Evolutionary conservation across 2,113 vertebrate genomes (phyloP).

Genomic region (Mellivora capensis): DNA sequence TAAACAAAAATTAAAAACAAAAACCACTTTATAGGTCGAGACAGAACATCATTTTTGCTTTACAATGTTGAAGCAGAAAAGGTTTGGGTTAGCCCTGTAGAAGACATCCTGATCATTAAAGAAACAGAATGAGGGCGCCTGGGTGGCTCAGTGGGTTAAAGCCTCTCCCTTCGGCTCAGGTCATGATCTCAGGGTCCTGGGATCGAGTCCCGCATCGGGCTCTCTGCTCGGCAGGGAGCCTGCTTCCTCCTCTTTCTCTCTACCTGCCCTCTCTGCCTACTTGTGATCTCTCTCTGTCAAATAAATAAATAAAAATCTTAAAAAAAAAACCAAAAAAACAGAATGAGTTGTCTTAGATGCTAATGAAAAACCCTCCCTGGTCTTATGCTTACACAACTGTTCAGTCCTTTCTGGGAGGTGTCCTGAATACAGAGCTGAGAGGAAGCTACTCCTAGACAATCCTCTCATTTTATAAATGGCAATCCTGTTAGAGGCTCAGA

Average conservation of each 20-base stretch:
- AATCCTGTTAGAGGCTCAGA: not conserved
- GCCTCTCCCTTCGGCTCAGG: no score
- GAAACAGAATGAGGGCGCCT: not conserved
- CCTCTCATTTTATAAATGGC: not conserved
- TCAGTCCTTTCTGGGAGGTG: not conserved
- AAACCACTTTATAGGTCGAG: not conserved
- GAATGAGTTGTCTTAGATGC: not conserved
- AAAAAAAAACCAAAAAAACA: no score
- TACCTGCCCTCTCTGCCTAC: no score
- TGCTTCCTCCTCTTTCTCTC: no score
- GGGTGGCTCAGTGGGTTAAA: no score
- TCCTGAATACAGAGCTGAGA: not conserved
- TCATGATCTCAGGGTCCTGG: no score
- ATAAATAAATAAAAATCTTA: no score
- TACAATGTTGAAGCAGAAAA: not conserved
- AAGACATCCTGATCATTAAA: not conserved
- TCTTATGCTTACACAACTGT: not conserved
- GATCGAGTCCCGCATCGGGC: no score
- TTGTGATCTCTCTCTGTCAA: no score
- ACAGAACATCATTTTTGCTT: not conserved
- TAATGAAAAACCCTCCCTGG: not conserved
- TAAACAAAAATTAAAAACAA: not conserved
- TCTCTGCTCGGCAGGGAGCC: no score
- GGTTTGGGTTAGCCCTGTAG: not conserved
- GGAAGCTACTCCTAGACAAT: not conserved